Percentiles rank a stretch among this genome's conserved stretches.
Evolutionary conservation across 2,113 vertebrate species (phyloP).

Genomic region (Chitala chitala): DNA sequence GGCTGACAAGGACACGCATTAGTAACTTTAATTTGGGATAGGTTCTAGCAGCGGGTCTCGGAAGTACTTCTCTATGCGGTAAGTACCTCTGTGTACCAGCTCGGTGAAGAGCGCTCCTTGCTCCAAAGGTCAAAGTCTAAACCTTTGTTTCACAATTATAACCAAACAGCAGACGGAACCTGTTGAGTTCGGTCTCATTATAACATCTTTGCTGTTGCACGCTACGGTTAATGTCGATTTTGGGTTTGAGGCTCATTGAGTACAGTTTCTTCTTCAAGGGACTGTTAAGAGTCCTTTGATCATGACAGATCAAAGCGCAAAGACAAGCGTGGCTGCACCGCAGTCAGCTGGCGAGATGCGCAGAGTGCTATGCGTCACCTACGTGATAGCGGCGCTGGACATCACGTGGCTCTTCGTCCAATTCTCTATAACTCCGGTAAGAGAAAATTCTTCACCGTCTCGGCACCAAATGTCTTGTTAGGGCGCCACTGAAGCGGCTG

Average conservation of each 20-base stretch:
- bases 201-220: no score
- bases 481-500: no score
- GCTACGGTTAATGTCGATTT: no score
- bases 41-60: background rate
- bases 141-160: no score
- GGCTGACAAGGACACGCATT: no score
- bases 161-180: no score
- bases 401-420: conserved; percentile 64
- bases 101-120: background rate
- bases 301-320: background rate
- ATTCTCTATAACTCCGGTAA: conserved; percentile 64
- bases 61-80: no score
- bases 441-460: conserved; percentile 27
- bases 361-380: conserved; percentile 45
- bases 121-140: no score
- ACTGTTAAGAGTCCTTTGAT: background rate
- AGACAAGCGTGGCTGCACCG: background rate
- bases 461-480: background rate
- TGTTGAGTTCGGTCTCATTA: no score
- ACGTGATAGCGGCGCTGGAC: conserved; percentile 59
- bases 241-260: no score
- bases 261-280: no score
- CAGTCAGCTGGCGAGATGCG: background rate
- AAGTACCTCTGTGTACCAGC: background rate
- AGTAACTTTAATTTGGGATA: no score